phyloP scores from a whole-genome alignment of 2,797 vertebrate genomes.

The Poeciliopsis turneri region DNA sequence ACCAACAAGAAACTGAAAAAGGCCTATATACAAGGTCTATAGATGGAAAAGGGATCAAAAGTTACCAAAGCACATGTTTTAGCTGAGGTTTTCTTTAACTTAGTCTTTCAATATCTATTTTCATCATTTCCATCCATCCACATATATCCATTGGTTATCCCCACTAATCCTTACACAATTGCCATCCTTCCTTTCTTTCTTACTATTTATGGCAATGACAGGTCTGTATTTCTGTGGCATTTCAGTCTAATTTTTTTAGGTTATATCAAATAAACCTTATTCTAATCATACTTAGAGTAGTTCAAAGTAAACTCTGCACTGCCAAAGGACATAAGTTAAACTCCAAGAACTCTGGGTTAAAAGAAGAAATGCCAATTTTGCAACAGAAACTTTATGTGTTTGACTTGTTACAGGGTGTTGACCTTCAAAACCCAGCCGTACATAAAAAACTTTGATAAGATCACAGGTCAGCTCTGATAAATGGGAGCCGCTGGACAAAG shows the following conservation, averaged over 20 bases:
- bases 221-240: neutral
- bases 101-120: neutral
- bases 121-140: neutral
- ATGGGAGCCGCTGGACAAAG: neutral
- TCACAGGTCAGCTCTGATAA: constrained; percentile 33
- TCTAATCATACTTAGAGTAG: constrained; percentile 17
- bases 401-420: constrained; percentile 20
- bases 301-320: constrained; percentile 27
- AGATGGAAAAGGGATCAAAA: neutral
- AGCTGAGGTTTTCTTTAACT: neutral
- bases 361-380: constrained; percentile 23
- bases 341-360: constrained; percentile 18
- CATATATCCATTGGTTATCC: neutral
- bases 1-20: neutral
- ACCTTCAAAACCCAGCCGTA: constrained; percentile 16
- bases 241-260: neutral
- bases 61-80: neutral
- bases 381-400: constrained; percentile 28
- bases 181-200: neutral
- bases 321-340: constrained; percentile 16
- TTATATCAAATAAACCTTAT: constrained; percentile 31
- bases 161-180: neutral
- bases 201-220: neutral
- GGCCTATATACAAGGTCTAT: neutral
- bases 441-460: constrained; percentile 22